Evolutionary conservation across 2,113 vertebrate species (phyloP), one percentile per base, ranked within the genome.

Genomic region (Onychostoma macrolepis): DNA sequence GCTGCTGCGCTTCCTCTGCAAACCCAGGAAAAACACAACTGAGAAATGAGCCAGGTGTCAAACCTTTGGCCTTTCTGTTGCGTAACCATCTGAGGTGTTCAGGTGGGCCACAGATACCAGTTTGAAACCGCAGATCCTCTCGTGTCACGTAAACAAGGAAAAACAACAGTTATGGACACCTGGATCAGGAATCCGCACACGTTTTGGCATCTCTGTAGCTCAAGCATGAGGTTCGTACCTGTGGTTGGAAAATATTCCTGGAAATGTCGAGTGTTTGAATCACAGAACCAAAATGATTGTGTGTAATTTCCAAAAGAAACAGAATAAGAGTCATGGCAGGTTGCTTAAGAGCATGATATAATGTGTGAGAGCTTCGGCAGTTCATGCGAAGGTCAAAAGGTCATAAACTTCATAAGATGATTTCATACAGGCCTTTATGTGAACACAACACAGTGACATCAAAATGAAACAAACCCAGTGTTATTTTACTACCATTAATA

Each of bases 1-100:
- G 56, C 21, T 58, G 56, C 56, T 56, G 53, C 6, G 53, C 53
- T 58, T 58, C 56, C 56, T 61, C 56, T 9, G 24, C 24, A n/a
- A 61, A 24, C 13, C 26, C 76, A 45, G 79, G 28, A 74, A 83
- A 78, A 82, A 80, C 61, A 58, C 38, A 33, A 38, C 26, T 19
- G 53, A 89, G 33, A 77, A 80, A 87, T 36, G 9, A 61, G 56
- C 21, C 86, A 48, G 50, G 12, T 30, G 53, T 87, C 56, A 65
- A 8, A 48, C 28, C 71, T 12, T 36, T 45, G 33, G 58, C 28
- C 67, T 28, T 75, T 53, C 61, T 36, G 38, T 83, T 43, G 53
- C 4, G 67, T 43, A 56, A 81, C 53, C 21, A 1, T 61, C 50
- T 24, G 45, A 36, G 41, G 26, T 41, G 45, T 9, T 79, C 48